phyloP scores from a whole-genome alignment of 1,140 invertebrate genomes.

The Drosophila pandora region DNA sequence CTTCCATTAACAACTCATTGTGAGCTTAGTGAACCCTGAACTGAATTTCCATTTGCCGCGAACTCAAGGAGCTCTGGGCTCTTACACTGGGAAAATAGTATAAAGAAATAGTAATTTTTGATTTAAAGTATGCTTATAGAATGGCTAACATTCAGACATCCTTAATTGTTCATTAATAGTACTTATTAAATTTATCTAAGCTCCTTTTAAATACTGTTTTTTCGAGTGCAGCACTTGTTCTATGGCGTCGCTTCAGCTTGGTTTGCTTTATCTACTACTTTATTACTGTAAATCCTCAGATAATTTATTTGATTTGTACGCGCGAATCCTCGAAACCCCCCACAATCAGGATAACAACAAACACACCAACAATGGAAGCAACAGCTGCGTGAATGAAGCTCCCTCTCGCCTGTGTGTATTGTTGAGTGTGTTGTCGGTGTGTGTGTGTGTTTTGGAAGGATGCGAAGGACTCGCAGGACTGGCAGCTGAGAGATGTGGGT shows the following conservation, averaged over 20 bases:
- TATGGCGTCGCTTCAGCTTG: conserved; percentile 33
- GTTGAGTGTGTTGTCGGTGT: conserved; percentile 5
- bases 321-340: conserved; percentile 56
- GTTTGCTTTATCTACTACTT: conserved; percentile 79
- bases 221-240: conserved; percentile 16
- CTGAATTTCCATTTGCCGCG: conserved; percentile 40
- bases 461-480: conserved; percentile 11
- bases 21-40: conserved; percentile 52
- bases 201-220: neutral
- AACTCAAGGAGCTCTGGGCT: conserved; percentile 1
- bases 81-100: neutral
- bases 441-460: conserved; percentile 23
- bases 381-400: conserved; percentile 61
- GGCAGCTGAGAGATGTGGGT: conserved; percentile 62
- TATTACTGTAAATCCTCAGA: conserved; percentile 81
- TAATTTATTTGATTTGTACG: conserved; percentile 82
- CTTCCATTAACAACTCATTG: conserved; percentile 45
- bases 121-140: neutral
- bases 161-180: no score
- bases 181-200: neutral
- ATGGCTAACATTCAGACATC: no score
- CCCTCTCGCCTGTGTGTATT: conserved; percentile 6
- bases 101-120: neutral
- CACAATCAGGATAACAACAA: conserved; percentile 20
- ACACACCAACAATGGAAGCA: conserved; percentile 67